Conservation (phyloP, 2,888 invertebrate species). For the Gasteruption jaculator region DNA sequence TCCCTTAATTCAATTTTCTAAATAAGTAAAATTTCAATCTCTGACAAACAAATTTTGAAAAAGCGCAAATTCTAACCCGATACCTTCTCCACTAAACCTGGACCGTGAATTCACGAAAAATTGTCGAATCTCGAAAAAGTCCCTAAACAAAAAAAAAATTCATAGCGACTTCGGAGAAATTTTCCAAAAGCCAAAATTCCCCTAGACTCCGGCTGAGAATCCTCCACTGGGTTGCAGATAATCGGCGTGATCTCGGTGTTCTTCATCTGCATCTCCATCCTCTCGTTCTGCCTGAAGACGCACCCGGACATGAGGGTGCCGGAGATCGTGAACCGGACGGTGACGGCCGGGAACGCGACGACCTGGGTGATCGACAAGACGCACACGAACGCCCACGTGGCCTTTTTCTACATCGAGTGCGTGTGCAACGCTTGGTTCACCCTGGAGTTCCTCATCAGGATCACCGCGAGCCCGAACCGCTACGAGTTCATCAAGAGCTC, state of each 20-base stretch:
- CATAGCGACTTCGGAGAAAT: neutral
- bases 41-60: too few species aligned
- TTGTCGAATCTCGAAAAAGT: too few species aligned
- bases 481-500: slow-evolving; percentile 93
- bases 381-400: slow-evolving; percentile 93
- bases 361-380: slow-evolving; percentile 85
- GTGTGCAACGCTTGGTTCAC: slow-evolving; percentile 99
- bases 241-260: slow-evolving; percentile 98
- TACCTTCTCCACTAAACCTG: too few species aligned
- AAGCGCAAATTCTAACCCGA: too few species aligned
- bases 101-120: too few species aligned
- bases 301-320: slow-evolving; percentile 98
- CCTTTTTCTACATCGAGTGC: slow-evolving; percentile 98
- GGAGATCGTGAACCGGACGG: slow-evolving; percentile 75
- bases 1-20: too few species aligned
- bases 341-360: slow-evolving; percentile 70
- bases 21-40: too few species aligned
- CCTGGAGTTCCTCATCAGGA: slow-evolving; percentile 87
- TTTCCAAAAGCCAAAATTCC: too few species aligned
- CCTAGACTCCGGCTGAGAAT: too few species aligned
- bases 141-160: too few species aligned
- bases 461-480: slow-evolving; percentile 91
- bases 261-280: slow-evolving; percentile 98
- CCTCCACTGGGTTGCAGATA: too few species aligned
- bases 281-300: slow-evolving; percentile 99